Base-by-base conservation (phyloP, 1,140 invertebrate species). In the Euwallacea similis region DNA sequence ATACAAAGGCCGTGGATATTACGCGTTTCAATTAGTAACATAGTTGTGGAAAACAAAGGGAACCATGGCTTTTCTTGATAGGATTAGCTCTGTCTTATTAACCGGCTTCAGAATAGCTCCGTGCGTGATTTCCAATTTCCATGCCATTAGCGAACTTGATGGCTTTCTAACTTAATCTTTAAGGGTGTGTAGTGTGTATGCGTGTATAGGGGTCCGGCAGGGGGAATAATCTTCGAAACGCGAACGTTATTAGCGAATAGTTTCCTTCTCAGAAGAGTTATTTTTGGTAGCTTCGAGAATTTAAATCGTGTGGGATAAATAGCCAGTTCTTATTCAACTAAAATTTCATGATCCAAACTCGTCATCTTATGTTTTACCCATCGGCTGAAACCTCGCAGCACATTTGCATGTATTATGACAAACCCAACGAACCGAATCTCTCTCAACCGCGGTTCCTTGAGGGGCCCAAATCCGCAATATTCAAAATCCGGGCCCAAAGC, bases 111-210 rank as follows among this genome's bases (percentile, higher is more conserved):
- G 79, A 79, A 79, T 78, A 76, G 75, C 64, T 66, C 64, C 73
- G 75, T 78, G 76, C 77, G 76, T 78, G 78, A 79, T 79, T 79
- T 79, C 77, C 77, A 79, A 79, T 79, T 79, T 79, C 78, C 78
- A 79, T 79, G 76, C 77, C 74, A 79, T 79, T 79, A 79, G 76
- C 73, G 69, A 76, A 76, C 72, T 76, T 79, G 76, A 79, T 79
- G 74, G 76, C 74, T 79, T 79, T 74, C 67, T 72, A 69, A 69
- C 59, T 67, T 76, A 76, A 76, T 74, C 75, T 74, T 67, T 56
- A 75, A 72, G 68, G 74, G 71, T 61, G 55, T 70, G 61, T 58
- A 42, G 53, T 65, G 55, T 67, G 54, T 72, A 54, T 72, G 70
- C 69, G 69, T 70, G 69, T 58, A 63, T 70, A 50, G 55, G 69